phyloP scores from a whole-genome alignment of 1,140 invertebrate genomes.

The Nasonia vitripennis region DNA sequence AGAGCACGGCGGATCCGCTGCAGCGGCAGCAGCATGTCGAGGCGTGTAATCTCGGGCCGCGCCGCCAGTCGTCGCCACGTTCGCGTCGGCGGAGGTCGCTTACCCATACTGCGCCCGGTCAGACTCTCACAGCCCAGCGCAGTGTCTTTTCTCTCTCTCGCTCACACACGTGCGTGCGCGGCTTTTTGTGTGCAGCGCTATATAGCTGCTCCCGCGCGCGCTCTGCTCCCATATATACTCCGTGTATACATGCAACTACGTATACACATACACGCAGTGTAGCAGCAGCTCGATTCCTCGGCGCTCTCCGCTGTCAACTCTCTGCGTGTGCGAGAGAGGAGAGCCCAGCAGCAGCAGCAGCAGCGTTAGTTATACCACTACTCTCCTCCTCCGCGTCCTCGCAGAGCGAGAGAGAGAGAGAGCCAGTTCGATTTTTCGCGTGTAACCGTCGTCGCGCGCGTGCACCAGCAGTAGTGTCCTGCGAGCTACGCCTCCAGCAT shows the following conservation, averaged over 20 bases:
- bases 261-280: background rate
- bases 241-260: background rate
- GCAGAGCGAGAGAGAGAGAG: background rate
- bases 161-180: background rate
- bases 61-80: slow-evolving; percentile 54
- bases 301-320: background rate
- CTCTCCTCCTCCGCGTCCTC: background rate
- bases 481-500: background rate
- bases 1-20: background rate
- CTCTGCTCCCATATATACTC: background rate
- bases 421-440: slow-evolving; percentile 3
- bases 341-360: background rate
- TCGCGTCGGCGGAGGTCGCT: slow-evolving; percentile 54
- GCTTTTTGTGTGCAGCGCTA: background rate
- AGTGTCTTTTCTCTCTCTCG: background rate
- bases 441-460: background rate
- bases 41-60: background rate
- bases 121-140: background rate
- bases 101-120: background rate
- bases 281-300: background rate
- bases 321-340: background rate
- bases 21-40: background rate
- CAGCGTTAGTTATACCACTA: background rate
- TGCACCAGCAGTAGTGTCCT: slow-evolving; percentile 2
- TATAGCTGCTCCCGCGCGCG: background rate